These are phyloP conservation scores for Cyprinodon variegatus DNA, from an alignment of 2,113 vertebrate genomes.

Conservation along the genomic window DNA sequence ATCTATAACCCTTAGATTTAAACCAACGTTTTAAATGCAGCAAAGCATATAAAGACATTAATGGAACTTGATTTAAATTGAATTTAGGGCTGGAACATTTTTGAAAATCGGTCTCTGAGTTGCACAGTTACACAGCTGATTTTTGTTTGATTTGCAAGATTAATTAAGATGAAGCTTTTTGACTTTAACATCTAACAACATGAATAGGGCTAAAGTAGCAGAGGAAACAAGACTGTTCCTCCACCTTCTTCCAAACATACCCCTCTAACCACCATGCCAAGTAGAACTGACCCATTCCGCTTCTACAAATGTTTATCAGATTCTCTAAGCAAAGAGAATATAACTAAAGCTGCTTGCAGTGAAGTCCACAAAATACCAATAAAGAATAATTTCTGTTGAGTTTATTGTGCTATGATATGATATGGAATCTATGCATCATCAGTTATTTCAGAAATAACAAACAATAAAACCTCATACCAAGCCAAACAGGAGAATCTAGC, in stretches of 20 bases:
- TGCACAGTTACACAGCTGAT: not conserved
- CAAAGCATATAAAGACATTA: not conserved
- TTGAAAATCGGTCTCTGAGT: not conserved
- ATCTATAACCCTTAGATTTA: not conserved
- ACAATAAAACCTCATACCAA: not conserved
- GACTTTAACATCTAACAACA: slow-evolving; percentile 23
- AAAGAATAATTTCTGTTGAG: not conserved
- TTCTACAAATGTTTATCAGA: slow-evolving; percentile 26
- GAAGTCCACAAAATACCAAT: too few relatives aligned
- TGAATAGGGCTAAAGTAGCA: slow-evolving; percentile 16
- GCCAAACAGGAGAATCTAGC: too few relatives aligned
- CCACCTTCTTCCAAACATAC: slow-evolving; percentile 65
- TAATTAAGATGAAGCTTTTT: slow-evolving; percentile 8
- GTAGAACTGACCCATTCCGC: slow-evolving; percentile 50
- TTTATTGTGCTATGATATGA: not conserved
- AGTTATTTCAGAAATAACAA: not conserved
- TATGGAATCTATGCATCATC: too few relatives aligned
- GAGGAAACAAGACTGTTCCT: slow-evolving; percentile 58
- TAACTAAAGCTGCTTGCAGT: slow-evolving; percentile 7
- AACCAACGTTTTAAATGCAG: not conserved
- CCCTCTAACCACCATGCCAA: slow-evolving; percentile 45
- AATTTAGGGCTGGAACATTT: not conserved
- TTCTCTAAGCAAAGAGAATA: slow-evolving; percentile 16
- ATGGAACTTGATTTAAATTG: not conserved
- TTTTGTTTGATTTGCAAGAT: not conserved